A percentile compares a stretch with the other conserved stretches of the same genome.
Evolutionary conservation across 1,140 invertebrate genomes (phyloP).

Genomic region (Panonychus citri): DNA sequence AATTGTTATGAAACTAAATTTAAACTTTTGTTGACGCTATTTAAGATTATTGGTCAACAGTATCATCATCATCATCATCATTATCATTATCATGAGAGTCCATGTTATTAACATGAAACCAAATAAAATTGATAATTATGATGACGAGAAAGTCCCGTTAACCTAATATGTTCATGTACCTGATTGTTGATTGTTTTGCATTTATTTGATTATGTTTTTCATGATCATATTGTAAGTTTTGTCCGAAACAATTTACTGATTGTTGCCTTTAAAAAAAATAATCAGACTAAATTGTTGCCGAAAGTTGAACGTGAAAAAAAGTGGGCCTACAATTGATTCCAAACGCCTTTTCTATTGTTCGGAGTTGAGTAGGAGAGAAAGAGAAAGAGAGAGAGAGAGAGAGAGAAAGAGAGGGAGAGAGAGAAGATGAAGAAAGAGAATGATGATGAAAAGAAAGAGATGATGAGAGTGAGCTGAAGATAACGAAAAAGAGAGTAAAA

Average conservation of each 20-base stretch:
- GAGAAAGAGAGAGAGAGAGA: background rate
- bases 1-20: too few species aligned
- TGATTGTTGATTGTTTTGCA: too few species aligned
- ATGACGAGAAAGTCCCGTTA: too few species aligned
- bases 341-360: background rate
- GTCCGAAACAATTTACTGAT: background rate
- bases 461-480: background rate
- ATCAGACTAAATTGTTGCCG: background rate
- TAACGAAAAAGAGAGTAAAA: background rate
- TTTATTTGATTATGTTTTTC: background rate
- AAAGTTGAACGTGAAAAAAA: background rate
- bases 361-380: background rate
- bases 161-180: too few species aligned
- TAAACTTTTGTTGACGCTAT: too few species aligned
- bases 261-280: background rate
- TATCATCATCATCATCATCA: too few species aligned
- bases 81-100: too few species aligned
- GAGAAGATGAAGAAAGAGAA: too few species aligned
- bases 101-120: too few species aligned
- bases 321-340: background rate
- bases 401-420: background rate
- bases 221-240: background rate
- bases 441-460: too few species aligned
- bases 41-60: too few species aligned
- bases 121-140: too few species aligned